Evolutionary conservation across 2,888 invertebrate species (phyloP).

Genomic region (Troilus luridus): DNA sequence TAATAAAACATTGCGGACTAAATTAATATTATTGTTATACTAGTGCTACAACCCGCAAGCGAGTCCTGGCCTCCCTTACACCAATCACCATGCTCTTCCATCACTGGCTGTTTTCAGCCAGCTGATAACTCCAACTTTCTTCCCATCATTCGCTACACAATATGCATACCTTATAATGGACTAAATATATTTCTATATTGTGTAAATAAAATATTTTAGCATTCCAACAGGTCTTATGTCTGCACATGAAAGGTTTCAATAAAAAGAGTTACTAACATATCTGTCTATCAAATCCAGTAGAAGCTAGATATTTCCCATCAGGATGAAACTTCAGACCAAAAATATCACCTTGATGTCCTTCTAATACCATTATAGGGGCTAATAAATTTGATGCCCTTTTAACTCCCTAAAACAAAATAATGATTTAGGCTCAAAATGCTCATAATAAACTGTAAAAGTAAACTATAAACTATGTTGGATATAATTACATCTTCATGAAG

Average conservation of each 20-base stretch:
- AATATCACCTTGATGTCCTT: constrained; percentile 97
- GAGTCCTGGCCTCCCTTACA: too few relatives aligned
- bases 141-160: too few relatives aligned
- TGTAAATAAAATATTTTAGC: too few relatives aligned
- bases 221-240: too few relatives aligned
- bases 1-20: too few relatives aligned
- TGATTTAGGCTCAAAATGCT: not conserved
- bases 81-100: too few relatives aligned
- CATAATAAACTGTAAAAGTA: not conserved
- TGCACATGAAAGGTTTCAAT: not conserved
- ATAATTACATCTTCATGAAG: constrained; percentile 64
- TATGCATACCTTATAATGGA: too few relatives aligned
- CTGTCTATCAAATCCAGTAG: constrained; percentile 94
- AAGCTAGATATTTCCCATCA: constrained; percentile 94
- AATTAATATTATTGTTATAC: too few relatives aligned
- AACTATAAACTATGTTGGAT: not conserved
- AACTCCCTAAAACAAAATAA: constrained; percentile 72
- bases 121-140: too few relatives aligned
- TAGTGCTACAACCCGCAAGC: too few relatives aligned
- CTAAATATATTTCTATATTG: too few relatives aligned
- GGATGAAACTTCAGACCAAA: constrained; percentile 95
- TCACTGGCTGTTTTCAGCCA: too few relatives aligned
- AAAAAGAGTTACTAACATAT: constrained; percentile 80
- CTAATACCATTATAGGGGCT: constrained; percentile 95
- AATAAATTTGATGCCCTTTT: constrained; percentile 89